Evolutionary conservation across 2,888 invertebrate genomes (phyloP), one percentile per base, ranked within the genome.

Genomic region (Corbicula japonica): DNA sequence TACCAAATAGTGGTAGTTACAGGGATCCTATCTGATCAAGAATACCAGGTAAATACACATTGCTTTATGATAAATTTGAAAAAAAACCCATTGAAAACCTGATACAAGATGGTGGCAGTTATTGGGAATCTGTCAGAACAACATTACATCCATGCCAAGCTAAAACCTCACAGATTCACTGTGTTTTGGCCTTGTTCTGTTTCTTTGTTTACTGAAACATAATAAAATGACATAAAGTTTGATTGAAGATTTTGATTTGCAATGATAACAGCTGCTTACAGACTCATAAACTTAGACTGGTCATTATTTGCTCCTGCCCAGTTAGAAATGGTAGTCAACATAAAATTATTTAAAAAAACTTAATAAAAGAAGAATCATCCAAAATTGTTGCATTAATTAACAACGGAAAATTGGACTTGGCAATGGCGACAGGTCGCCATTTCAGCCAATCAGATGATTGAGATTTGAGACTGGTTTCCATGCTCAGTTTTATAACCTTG

Each of bases 1-100:
- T 98, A 97, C 94, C 97, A 98, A 94, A 95, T 97, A 89, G 96
- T 97, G 28, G 96, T 96, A 52, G 96, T 97, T 80, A 94, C 95
- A 80, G 97, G 97, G 1, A 95, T 97, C 92, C 95, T 96, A 82
- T 95, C 94, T 10, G 97, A 97, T 83, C 94, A 94, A 46, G 97
- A 97, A 62, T 93, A 89, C 85, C 87, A 93, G 74, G 91, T 81
- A 54, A 10, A 41, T 58, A 28, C 0, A 84, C 75, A 38, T 28
- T 6, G 6, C 12, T 21, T 21, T 18, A 68, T 8, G 8, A 18
- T n/a, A 6, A 12, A 41, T 41, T 15, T 41, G 41, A 41, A 18
- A 10, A 41, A 12, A 18, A n/a, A n/a, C n/a, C n/a, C n/a, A n/a
- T n/a, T n/a, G n/a, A n/a, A n/a, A n/a, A n/a, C n/a, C n/a, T n/a